These are phyloP conservation scores for Anomalospiza imberbis DNA, from an alignment of 2,797 vertebrate genomes.

Conservation along the genomic window DNA sequence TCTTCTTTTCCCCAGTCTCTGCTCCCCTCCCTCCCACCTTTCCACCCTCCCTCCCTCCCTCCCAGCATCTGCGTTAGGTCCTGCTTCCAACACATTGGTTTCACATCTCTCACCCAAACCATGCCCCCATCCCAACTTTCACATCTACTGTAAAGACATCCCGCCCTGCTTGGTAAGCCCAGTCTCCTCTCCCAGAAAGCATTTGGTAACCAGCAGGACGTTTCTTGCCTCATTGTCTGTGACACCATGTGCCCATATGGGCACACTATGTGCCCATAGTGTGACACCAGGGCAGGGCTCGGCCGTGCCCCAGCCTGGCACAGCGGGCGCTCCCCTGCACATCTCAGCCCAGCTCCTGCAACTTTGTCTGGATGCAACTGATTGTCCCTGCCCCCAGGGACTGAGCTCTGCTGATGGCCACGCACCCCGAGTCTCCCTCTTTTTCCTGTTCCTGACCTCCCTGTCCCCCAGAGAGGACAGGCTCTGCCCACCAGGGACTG, in stretches of 20 bases:
- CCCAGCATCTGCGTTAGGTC: background rate
- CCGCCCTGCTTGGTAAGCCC: background rate
- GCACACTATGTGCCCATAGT: too few relatives aligned
- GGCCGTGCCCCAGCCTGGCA: background rate
- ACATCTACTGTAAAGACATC: background rate
- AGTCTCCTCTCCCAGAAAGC: constrained; percentile 30
- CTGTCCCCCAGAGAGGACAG: background rate
- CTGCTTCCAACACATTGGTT: constrained; percentile 15
- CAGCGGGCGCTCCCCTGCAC: fast-evolving
- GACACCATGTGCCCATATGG: too few relatives aligned
- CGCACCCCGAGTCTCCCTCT: background rate
- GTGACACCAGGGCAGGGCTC: background rate
- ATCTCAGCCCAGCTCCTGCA: background rate
- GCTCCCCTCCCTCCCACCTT: background rate
- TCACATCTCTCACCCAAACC: background rate
- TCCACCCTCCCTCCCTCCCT: background rate
- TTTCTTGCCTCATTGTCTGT: background rate
- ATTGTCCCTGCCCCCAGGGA: constrained; percentile 7
- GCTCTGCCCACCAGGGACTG: background rate
- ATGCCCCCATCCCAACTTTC: background rate
- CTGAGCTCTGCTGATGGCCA: background rate
- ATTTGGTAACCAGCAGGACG: background rate
- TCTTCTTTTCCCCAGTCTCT: background rate
- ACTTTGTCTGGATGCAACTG: background rate
- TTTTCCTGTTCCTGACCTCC: background rate